Evolutionary conservation across 1,140 invertebrate genomes (phyloP).

Genomic region (Drosophila tristis): DNA sequence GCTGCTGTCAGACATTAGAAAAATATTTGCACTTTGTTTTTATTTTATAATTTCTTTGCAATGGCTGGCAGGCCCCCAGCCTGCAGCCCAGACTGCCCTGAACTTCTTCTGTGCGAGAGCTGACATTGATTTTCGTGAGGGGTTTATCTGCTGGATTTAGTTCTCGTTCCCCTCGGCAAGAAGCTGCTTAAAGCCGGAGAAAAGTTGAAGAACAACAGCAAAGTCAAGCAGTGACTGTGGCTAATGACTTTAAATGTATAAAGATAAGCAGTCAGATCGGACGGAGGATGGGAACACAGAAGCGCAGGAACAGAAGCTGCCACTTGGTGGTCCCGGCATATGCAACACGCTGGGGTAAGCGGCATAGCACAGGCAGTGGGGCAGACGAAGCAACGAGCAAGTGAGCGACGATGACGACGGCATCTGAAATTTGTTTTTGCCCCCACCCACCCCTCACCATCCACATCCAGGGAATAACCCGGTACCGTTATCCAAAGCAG

Average conservation of each 20-base stretch:
- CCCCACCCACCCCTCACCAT: background rate
- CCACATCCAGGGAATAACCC: constrained; percentile 1
- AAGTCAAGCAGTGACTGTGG: constrained; percentile 9
- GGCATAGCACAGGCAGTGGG: background rate
- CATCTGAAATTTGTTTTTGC: constrained; percentile 71
- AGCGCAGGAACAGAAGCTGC: constrained; percentile 19
- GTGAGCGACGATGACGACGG: constrained; percentile 56
- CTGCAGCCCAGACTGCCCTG: constrained; percentile 21
- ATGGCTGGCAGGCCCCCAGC: constrained; percentile 48
- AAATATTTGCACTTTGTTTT: constrained; percentile 73
- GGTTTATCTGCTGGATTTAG: background rate
- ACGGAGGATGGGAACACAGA: background rate
- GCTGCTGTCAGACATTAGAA: constrained; percentile 70
- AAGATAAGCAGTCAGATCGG: constrained; percentile 64
- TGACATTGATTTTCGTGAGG: constrained; percentile 56
- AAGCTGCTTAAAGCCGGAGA: constrained; percentile 52
- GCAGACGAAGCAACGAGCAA: constrained; percentile 22
- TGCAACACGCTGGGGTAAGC: constrained; percentile 17
- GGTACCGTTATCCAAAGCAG: constrained; percentile 40
- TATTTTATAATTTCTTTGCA: constrained; percentile 60
- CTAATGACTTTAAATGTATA: constrained; percentile 78
- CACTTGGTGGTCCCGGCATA: constrained; percentile 47
- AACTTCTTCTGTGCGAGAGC: constrained; percentile 7
- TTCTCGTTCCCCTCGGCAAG: background rate
- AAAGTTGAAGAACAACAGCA: no score